Evolutionary conservation across 2,797 vertebrate species (phyloP), one percentile per base, ranked within the genome.

Genomic region (Enteromius viviparus): DNA sequence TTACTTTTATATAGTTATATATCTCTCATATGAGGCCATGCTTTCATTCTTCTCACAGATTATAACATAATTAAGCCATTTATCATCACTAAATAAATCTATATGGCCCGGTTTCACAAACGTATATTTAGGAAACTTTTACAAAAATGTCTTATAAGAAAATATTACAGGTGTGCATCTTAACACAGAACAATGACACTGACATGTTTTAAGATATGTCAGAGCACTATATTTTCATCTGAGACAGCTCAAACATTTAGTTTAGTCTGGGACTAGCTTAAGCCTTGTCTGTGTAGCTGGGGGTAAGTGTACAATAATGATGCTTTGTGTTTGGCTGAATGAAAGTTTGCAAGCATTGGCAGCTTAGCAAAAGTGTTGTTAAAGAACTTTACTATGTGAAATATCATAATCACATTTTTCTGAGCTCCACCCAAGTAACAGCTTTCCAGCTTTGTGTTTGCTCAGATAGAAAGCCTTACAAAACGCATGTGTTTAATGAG

Each of bases 381-480:
- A 74, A 74, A 53, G 15, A 81, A 26, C 26, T 79, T 66, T 74
- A 79, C 62, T 68, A 15, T n/a, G 68, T 34, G 53, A 80, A 71
- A 55, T 69, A 19, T 45, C 81, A 65, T 80, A 69, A 65, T 71
- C 69, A 65, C 12, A 49, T 84, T 76, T 78, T 34, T 55, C 3
- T 66, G 26, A 75, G 71, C 55, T 60, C 23, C 26, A 51, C n/a
- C 51, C n/a, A 7, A 21, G 10, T 14, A 8, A 51, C 21, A 29
- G 4, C 42, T 66, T 53, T 32, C 37, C 15, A 17, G 40, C 3
- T 51, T 6, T 51, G 47, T 21, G 12, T 71, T 70, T 78, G 40
- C 74, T 14, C 29, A n/a, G 32, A 26, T 21, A 17, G 6, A 32
- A 74, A 11, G 2, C 14, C 7, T 76, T 29, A 62, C 45, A 21